Percentiles rank a stretch among this genome's conserved stretches.
These are phyloP conservation scores for Temnothorax curvispinosus DNA, from an alignment of 1,140 invertebrate genomes.

Conservation along the genomic window DNA sequence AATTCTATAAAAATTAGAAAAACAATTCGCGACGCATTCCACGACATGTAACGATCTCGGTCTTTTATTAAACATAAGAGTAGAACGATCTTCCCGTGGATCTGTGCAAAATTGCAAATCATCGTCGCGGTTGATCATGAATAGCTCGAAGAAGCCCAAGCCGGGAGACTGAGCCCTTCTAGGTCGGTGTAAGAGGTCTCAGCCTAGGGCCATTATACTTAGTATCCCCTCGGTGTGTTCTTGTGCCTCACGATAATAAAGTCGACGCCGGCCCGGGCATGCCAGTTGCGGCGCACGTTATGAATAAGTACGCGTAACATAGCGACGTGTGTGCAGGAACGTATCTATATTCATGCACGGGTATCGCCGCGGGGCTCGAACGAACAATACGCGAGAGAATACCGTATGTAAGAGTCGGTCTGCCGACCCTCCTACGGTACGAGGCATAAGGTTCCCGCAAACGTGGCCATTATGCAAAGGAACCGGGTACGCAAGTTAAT, in stretches of 20 bases:
- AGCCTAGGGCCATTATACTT: conserved; percentile 66
- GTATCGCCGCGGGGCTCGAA: conserved; percentile 41
- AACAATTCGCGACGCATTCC: neutral
- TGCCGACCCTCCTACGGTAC: conserved; percentile 22
- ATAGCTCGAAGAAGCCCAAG: conserved; percentile 42
- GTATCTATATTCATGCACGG: conserved; percentile 63
- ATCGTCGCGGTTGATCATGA: conserved; percentile 63
- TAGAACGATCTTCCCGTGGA: conserved; percentile 29
- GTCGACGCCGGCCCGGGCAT: conserved; percentile 61
- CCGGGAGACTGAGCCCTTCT: conserved; percentile 39
- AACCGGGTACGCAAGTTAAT: conserved; percentile 55
- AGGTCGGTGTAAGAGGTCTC: conserved; percentile 46
- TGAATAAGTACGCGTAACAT: conserved; percentile 69
- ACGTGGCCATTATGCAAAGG: conserved; percentile 57
- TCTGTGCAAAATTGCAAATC: conserved; percentile 63
- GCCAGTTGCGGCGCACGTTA: conserved; percentile 66
- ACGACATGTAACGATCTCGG: neutral
- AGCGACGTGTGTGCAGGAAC: conserved; percentile 30
- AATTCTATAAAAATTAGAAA: conserved; percentile 1
- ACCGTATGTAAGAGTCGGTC: neutral
- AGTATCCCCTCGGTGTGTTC: conserved; percentile 63
- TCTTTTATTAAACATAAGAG: neutral
- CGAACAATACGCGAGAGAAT: conserved; percentile 54
- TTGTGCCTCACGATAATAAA: conserved; percentile 67
- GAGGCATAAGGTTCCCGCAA: conserved; percentile 38